Percentiles rank a stretch among this genome's conserved stretches.
Conservation (phyloP, 53 echinoderm and acorn worm genomes). For the Apostichopus leukothele region DNA sequence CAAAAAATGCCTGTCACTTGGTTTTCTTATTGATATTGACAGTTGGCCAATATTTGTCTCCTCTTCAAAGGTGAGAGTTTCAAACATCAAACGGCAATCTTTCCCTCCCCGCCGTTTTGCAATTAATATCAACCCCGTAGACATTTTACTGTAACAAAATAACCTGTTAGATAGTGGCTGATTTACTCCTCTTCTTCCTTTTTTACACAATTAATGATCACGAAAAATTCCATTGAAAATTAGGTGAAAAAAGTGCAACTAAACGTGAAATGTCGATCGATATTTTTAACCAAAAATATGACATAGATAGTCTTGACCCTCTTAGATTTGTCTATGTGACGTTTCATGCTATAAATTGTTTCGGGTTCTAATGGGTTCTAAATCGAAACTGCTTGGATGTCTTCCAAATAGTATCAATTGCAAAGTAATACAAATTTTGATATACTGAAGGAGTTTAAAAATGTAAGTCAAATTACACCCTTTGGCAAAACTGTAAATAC, state of each 20-base stretch:
- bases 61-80: constrained; percentile 26
- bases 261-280: not conserved
- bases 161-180: constrained; percentile 4
- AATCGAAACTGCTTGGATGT: no score
- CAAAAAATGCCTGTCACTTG: constrained; percentile 28
- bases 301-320: not conserved
- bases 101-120: constrained; percentile 9
- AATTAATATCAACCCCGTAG: constrained; percentile 18
- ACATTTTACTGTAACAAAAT: constrained; percentile 9
- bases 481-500: no score
- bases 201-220: not conserved
- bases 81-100: constrained; percentile 23
- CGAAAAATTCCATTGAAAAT: constrained; percentile 2
- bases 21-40: constrained; percentile 12
- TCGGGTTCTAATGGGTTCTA: no score
- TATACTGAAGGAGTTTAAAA: no score
- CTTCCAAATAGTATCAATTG: no score
- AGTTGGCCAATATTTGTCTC: constrained; percentile 28
- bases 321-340: not conserved
- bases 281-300: not conserved
- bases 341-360: not conserved
- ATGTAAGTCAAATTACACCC: no score
- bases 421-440: no score
- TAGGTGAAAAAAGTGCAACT: not conserved
- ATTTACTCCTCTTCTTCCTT: not conserved